phyloP scores from a whole-genome alignment of 2,113 vertebrate genomes.

The Galemys pyrenaicus region DNA sequence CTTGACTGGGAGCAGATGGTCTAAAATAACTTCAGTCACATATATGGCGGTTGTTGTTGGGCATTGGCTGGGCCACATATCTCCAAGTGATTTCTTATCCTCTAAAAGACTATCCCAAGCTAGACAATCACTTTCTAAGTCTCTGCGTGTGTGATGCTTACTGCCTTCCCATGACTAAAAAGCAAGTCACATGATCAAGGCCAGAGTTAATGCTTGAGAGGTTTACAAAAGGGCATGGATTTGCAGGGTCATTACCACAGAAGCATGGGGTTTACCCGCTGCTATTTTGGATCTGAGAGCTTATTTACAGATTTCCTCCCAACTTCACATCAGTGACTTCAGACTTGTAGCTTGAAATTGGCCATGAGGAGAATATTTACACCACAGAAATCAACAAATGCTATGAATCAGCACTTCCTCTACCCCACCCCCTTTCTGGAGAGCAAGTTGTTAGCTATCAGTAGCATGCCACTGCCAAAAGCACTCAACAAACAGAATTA shows the following conservation, averaged over 20 bases:
- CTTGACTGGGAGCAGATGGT: background rate
- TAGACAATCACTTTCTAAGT: constrained; percentile 9
- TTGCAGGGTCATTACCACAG: background rate
- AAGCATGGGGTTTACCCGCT: constrained; percentile 3
- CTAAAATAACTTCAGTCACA: background rate
- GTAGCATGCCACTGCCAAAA: background rate
- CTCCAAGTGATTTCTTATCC: background rate
- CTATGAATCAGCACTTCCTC: background rate
- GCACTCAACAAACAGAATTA: background rate
- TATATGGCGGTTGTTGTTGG: background rate
- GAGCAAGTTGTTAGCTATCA: background rate
- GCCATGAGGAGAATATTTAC: background rate
- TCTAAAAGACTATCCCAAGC: background rate
- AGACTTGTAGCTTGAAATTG: constrained; percentile 11
- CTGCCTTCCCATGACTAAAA: background rate
- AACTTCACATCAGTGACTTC: background rate
- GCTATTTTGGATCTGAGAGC: background rate
- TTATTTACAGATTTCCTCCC: constrained; percentile 16
- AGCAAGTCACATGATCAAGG: background rate
- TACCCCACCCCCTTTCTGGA: background rate
- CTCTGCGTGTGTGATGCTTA: background rate
- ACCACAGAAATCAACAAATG: constrained; percentile 28
- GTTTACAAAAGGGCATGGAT: background rate
- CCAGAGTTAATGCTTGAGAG: background rate
- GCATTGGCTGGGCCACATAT: background rate